Percentiles rank a stretch among this genome's conserved stretches.
Conservation (phyloP, 2,113 vertebrate genomes). For the Echinops telfairi region DNA sequence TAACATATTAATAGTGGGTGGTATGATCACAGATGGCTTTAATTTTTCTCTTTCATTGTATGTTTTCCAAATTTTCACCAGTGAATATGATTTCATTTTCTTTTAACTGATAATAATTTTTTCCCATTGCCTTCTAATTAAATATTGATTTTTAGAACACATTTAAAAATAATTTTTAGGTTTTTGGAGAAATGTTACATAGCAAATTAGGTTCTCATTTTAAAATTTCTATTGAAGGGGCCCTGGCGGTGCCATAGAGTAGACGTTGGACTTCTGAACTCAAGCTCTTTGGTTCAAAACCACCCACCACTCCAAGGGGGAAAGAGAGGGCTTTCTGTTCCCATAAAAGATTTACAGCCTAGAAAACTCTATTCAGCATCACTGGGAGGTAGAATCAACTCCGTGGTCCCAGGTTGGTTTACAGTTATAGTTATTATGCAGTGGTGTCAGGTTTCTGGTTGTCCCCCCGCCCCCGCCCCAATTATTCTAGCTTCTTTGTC, state of each 20-base stretch:
- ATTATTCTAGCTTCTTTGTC: background rate
- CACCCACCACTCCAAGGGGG: background rate
- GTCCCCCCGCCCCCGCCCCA: too few species aligned
- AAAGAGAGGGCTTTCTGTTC: too few species aligned
- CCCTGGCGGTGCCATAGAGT: too few species aligned
- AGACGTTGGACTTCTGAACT: too few species aligned
- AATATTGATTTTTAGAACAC: background rate
- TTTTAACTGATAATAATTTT: background rate
- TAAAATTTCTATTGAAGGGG: background rate
- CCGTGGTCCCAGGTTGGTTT: too few species aligned
- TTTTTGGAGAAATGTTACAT: background rate
- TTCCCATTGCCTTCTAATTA: background rate
- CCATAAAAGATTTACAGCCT: too few species aligned
- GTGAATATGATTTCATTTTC: background rate
- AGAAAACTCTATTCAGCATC: background rate
- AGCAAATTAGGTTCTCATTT: background rate
- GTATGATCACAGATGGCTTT: background rate
- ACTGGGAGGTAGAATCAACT: background rate
- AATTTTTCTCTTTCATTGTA: background rate
- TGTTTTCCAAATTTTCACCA: slow-evolving; percentile 40
- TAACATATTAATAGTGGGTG: background rate
- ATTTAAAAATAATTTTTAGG: background rate
- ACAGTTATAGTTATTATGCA: too few species aligned
- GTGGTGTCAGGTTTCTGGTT: too few species aligned
- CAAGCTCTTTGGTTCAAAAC: background rate